phyloP scores from a whole-genome alignment of 2,113 vertebrate species.

The Coracopsis vasa region DNA sequence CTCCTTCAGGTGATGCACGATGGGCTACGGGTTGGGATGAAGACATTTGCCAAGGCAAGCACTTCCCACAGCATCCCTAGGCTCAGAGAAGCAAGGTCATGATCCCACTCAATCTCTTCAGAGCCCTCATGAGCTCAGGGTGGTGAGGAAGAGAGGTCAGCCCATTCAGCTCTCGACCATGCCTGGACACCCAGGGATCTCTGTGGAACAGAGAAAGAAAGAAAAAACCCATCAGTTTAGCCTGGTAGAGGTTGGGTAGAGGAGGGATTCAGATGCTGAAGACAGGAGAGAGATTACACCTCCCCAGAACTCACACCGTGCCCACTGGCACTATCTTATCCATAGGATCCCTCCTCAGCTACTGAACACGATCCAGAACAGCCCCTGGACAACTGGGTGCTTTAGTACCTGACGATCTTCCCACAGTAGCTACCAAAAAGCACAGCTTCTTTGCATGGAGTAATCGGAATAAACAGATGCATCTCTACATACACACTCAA shows the following conservation, averaged over 20 bases:
- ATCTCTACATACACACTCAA: background rate
- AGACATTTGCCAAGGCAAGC: background rate
- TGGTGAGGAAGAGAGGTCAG: background rate
- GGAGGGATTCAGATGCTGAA: background rate
- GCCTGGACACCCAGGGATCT: slow-evolving; percentile 43
- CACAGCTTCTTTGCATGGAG: background rate
- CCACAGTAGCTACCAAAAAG: background rate
- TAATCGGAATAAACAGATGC: background rate
- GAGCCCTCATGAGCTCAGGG: slow-evolving; percentile 15
- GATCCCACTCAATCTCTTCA: background rate
- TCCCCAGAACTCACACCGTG: background rate
- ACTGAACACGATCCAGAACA: background rate
- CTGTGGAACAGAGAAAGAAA: background rate
- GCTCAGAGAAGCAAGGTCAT: background rate
- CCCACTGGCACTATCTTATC: background rate
- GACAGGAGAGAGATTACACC: background rate
- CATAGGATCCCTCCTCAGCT: background rate
- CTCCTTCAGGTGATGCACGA: background rate
- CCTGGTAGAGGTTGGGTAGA: background rate
- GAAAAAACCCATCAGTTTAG: background rate
- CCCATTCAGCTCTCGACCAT: slow-evolving; percentile 35
- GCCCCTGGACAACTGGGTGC: background rate
- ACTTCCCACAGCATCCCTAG: slow-evolving; percentile 19
- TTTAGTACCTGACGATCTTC: background rate
- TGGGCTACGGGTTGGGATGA: background rate